Evolutionary conservation across 1,140 invertebrate species (phyloP).

Genomic region (Stegodyphus dumicola): DNA sequence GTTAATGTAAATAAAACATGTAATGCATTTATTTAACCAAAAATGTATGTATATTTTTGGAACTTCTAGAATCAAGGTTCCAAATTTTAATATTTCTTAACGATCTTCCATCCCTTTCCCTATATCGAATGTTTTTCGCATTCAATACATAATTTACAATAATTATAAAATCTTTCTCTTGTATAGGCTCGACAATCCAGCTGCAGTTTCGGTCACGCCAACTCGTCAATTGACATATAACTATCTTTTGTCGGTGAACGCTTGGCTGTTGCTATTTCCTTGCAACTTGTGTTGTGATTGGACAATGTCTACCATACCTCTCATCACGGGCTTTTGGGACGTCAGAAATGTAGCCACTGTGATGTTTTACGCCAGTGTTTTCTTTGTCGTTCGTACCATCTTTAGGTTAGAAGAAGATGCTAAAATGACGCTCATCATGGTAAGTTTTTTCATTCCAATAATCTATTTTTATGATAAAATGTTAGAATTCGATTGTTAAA

Average conservation of each 20-base stretch:
- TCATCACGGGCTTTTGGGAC: conserved; percentile 84
- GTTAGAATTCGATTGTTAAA: no score
- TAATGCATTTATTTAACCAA: no score
- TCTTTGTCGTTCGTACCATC: conserved; percentile 72
- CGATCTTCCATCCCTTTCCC: no score
- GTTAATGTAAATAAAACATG: no score
- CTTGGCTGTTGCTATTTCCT: conserved; percentile 89
- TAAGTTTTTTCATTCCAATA: neutral
- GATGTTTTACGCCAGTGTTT: conserved; percentile 76
- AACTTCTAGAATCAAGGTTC: no score
- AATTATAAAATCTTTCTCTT: neutral
- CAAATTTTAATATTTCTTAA: no score
- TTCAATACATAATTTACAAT: no score
- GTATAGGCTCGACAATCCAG: conserved; percentile 82
- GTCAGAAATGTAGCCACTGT: conserved; percentile 85
- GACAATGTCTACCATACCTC: conserved; percentile 96
- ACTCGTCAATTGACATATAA: conserved; percentile 90
- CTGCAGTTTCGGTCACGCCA: conserved; percentile 81
- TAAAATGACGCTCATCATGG: conserved; percentile 34
- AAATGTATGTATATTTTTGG: no score
- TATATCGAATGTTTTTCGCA: no score
- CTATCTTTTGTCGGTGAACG: conserved; percentile 90
- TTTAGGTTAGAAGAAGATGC: conserved; percentile 47
- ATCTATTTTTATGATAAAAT: no score
- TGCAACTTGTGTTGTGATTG: conserved; percentile 94